phyloP scores from a whole-genome alignment of 2,797 vertebrate species.

The Esox masquinongy region DNA sequence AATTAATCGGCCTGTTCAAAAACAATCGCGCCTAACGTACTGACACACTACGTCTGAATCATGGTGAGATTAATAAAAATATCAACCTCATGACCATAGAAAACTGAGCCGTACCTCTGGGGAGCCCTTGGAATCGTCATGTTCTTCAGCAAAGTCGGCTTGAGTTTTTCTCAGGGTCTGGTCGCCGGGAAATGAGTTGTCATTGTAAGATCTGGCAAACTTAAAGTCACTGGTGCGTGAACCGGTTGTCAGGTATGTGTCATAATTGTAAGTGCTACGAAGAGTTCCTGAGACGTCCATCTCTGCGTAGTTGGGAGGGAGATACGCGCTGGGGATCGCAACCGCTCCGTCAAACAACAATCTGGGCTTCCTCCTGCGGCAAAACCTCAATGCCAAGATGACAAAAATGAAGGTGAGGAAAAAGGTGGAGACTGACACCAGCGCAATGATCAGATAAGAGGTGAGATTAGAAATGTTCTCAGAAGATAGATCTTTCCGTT shows the following conservation, averaged over 20 bases:
- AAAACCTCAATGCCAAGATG: slow-evolving; percentile 35
- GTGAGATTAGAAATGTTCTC: slow-evolving; percentile 70
- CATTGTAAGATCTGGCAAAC: slow-evolving; percentile 32
- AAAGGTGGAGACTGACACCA: slow-evolving; percentile 77
- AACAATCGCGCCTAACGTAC: too few species aligned
- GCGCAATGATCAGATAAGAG: slow-evolving; percentile 75
- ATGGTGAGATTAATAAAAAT: too few species aligned
- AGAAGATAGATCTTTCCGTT: slow-evolving; percentile 8
- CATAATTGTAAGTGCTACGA: slow-evolving; percentile 36
- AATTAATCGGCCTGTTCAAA: too few species aligned
- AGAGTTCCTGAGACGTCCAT: slow-evolving; percentile 35
- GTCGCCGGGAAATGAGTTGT: slow-evolving; percentile 13
- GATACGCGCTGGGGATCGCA: slow-evolving; percentile 28
- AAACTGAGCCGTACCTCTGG: background rate
- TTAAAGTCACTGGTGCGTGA: slow-evolving; percentile 39
- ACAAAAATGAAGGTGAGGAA: slow-evolving; percentile 58
- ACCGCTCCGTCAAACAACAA: slow-evolving; percentile 36
- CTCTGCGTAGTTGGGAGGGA: slow-evolving; percentile 31
- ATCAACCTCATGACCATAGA: too few species aligned
- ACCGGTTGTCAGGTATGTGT: slow-evolving; percentile 40
- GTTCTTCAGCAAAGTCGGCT: slow-evolving; percentile 14
- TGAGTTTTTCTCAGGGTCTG: slow-evolving; percentile 22
- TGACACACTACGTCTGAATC: too few species aligned
- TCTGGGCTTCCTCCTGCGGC: slow-evolving; percentile 31
- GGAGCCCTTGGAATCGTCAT: background rate